Evolutionary conservation across 2,113 vertebrate species (phyloP).

Genomic region (Vimba vimba): DNA sequence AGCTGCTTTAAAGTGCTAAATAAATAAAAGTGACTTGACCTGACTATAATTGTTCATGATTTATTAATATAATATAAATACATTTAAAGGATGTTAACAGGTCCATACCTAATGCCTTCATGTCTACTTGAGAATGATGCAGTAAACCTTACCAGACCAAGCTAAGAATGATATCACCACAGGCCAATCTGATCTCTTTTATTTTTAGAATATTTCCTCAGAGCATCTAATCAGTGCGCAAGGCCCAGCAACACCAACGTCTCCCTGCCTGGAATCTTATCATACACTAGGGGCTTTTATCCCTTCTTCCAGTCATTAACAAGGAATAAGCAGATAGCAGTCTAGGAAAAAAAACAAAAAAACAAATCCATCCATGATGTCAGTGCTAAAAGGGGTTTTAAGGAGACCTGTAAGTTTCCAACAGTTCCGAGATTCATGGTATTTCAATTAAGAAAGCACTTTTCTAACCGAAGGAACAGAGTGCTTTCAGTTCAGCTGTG

Average conservation of each 20-base stretch:
- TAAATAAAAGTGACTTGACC: no score
- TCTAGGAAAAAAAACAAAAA: constrained; percentile 19
- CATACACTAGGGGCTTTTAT: constrained; percentile 73
- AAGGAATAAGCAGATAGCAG: constrained; percentile 61
- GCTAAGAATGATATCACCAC: constrained; percentile 69
- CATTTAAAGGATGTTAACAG: neutral
- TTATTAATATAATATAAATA: neutral
- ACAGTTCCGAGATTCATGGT: neutral
- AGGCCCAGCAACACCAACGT: constrained; percentile 61
- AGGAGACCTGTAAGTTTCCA: constrained; percentile 13
- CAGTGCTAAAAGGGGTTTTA: constrained; percentile 59
- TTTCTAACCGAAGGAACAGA: neutral
- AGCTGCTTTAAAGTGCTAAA: no score
- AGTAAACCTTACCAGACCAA: constrained; percentile 61
- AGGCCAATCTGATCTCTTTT: constrained; percentile 64
- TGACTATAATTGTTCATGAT: no score
- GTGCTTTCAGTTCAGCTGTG: constrained; percentile 1
- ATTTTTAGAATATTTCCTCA: constrained; percentile 77
- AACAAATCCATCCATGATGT: constrained; percentile 69
- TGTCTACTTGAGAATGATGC: neutral
- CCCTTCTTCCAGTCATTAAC: constrained; percentile 70
- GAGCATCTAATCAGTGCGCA: constrained; percentile 67
- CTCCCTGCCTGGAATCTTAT: constrained; percentile 68
- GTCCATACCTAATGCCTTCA: neutral
- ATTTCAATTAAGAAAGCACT: constrained; percentile 21